Conservation (phyloP, 2,888 invertebrate genomes). For the Sturmia bella region DNA sequence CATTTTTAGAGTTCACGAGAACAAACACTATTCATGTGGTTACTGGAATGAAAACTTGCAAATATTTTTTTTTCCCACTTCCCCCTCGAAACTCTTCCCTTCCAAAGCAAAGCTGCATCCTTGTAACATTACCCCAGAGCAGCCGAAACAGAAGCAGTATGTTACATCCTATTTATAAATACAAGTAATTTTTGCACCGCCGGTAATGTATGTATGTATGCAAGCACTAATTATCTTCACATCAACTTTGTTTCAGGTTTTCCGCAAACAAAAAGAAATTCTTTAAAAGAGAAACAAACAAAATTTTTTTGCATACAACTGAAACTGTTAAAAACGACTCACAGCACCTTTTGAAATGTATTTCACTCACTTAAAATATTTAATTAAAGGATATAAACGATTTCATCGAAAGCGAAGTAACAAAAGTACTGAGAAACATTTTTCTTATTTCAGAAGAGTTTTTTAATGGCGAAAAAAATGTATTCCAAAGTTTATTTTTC, state of each 20-base stretch:
- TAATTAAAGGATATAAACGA: neutral
- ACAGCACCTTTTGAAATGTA: neutral
- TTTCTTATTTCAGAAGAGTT: too few species aligned
- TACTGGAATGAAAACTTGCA: too few species aligned
- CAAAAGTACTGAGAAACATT: too few species aligned
- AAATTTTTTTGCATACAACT: neutral
- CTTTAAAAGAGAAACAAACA: neutral
- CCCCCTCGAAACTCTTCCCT: neutral
- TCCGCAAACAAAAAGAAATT: neutral
- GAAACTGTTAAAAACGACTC: neutral
- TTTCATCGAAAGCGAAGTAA: neutral
- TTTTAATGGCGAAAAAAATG: too few species aligned
- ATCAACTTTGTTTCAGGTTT: neutral
- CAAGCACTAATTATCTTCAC: constrained; percentile 24
- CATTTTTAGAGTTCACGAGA: too few species aligned
- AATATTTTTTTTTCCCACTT: neutral
- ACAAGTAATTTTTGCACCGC: neutral
- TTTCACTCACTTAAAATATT: constrained; percentile 2
- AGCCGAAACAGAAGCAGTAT: neutral
- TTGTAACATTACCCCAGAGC: neutral
- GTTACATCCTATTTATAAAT: neutral
- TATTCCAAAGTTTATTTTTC: too few species aligned
- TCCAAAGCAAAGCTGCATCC: too few species aligned
- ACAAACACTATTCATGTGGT: too few species aligned
- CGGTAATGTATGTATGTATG: constrained; percentile 27